Evolutionary conservation across 2,888 invertebrate species (phyloP), one percentile per base, ranked within the genome.

Genomic region (Oscheius sp.): DNA sequence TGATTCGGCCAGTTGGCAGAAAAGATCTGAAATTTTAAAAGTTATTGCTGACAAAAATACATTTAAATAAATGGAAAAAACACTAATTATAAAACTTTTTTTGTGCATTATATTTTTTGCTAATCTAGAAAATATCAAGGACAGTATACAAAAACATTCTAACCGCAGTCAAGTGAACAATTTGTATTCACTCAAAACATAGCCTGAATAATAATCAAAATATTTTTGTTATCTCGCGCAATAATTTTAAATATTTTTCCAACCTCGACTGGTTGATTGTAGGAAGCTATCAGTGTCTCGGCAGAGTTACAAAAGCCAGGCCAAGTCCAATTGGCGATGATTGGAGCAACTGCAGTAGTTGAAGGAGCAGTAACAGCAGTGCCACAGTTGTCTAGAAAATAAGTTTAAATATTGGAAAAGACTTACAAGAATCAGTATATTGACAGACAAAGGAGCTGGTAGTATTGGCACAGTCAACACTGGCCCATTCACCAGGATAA

Each of bases 401-500:
- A 9, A 9, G 36, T 36, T 41, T 6, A 6, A 3, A 17, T 41
- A 41, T 6, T 41, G 14, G 14, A 6, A 17, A 20, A 12, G 41
- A 20, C 14, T 41, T 41, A 41, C 41, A 4, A 20, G 14, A 41
- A 12, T 41, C 41, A 12, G 17, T 33, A 17, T 33, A 54, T 54
- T 54, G 33, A 12, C 54, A 54, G 20, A 54, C 54, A 20, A 54
- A 54, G 22, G 54, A n/a, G 33, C 33, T 54, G 32, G 54, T 32
- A 33, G 33, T 54, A 33, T 54, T 54, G 32, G 54, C 33, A 22
- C 54, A 54, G 22, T 54, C 54, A 3, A 54, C 54, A 20, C 54
- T 54, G 20, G 54, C 54, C 54, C 54, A 54, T 9, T 32, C 54
- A 9, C 54, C 54, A 6, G n/a, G 22, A 54, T 54, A 54, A 33